Conservation (phyloP, 2,797 vertebrate species). For the Brachyalestes nurse region DNA sequence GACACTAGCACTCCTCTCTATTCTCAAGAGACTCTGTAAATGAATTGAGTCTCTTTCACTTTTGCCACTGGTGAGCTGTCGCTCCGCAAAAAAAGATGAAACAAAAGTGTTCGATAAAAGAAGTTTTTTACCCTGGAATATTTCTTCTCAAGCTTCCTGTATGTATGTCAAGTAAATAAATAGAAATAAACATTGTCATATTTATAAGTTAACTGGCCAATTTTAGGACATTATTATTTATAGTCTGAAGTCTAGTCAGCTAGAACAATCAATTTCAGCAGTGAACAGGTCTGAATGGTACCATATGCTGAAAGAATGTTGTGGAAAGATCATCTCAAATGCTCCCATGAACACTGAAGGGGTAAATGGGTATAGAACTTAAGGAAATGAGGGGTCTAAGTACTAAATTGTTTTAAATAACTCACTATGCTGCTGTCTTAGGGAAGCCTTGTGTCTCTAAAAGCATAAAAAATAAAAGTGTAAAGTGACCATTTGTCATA, state of each 20-base stretch:
- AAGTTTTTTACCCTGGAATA: neutral
- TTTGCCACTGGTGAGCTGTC: slow-evolving; percentile 39
- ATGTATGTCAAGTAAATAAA: neutral
- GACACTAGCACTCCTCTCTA: slow-evolving; percentile 63
- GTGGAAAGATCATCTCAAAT: neutral
- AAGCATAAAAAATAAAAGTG: no score
- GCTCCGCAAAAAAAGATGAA: neutral
- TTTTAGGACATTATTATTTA: neutral
- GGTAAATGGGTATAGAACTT: neutral
- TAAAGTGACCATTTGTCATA: no score
- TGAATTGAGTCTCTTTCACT: slow-evolving; percentile 54
- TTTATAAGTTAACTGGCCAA: neutral
- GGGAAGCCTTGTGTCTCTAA: no score
- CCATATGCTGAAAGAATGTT: neutral
- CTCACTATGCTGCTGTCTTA: no score
- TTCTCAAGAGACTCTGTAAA: slow-evolving; percentile 53
- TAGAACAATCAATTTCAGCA: neutral
- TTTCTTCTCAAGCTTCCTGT: neutral
- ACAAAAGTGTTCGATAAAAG: slow-evolving; percentile 17
- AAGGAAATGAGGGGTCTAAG: no score
- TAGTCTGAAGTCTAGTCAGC: neutral
- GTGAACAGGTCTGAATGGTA: neutral
- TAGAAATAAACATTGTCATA: neutral
- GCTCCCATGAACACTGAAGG: neutral
- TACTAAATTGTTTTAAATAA: no score